Evolutionary conservation across 1,140 invertebrate species (phyloP).

Genomic region (Druon quercuslanigerum): DNA sequence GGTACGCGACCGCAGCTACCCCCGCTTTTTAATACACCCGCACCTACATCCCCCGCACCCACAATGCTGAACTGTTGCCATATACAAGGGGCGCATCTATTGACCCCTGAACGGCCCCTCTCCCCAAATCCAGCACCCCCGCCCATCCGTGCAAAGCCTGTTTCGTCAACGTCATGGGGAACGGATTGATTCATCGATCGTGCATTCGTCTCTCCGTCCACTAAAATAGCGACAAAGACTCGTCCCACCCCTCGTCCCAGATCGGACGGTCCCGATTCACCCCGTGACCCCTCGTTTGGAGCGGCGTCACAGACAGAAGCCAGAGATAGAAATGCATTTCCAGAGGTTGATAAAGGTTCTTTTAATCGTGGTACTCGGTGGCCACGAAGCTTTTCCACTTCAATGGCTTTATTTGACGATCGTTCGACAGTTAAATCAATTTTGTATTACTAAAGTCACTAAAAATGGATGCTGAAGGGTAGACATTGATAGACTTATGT

Average conservation of each 20-base stretch:
- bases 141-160: conserved; percentile 33
- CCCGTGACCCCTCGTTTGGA: conserved; percentile 44
- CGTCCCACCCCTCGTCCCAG: conserved; percentile 44
- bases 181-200: conserved; percentile 58
- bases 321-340: conserved; percentile 57
- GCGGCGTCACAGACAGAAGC: conserved; percentile 48
- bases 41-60: conserved; percentile 61
- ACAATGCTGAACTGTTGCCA: conserved; percentile 51
- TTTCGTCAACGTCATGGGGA: conserved; percentile 49
- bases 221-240: conserved; percentile 67
- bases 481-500: not conserved
- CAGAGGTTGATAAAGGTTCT: conserved; percentile 48
- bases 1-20: conserved; percentile 68
- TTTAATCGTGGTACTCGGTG: conserved; percentile 48
- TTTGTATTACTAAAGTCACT: not conserved
- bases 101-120: conserved; percentile 7
- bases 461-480: not conserved
- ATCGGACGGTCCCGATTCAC: conserved; percentile 19
- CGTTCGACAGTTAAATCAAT: conserved; percentile 21
- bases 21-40: conserved; percentile 70
- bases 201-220: conserved; percentile 57
- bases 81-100: conserved; percentile 44
- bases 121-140: not conserved
- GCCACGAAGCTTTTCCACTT: conserved; percentile 39
- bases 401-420: conserved; percentile 15